These are phyloP conservation scores for Eupithecia exiguata DNA, from an alignment of 2,888 invertebrate genomes.

Conservation along the genomic window DNA sequence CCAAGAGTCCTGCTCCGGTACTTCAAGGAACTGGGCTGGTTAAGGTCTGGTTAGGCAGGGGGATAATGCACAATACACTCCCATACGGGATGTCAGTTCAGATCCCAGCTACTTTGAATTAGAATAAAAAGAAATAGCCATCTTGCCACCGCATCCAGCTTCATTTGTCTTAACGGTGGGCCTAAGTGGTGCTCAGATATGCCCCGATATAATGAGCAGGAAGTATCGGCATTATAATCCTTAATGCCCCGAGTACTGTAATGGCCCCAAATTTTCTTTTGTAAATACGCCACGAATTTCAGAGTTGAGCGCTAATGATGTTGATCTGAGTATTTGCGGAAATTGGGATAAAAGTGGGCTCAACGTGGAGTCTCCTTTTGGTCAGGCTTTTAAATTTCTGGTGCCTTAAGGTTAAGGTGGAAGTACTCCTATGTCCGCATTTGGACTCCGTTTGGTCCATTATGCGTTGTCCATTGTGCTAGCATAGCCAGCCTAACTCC, in stretches of 20 bases:
- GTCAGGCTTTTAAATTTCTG: not conserved
- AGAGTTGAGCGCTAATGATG: conserved; percentile 9
- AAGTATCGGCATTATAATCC: conserved; percentile 31
- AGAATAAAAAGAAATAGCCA: not conserved
- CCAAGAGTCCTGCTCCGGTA: no score
- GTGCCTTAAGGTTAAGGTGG: no score
- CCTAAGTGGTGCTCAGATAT: conserved; percentile 41
- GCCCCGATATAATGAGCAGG: conserved; percentile 35
- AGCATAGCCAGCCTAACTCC: no score
- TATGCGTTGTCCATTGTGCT: no score
- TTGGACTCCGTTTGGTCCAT: no score
- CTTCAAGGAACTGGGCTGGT: no score
- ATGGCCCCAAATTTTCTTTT: conserved; percentile 21
- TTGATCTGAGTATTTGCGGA: conserved; percentile 8
- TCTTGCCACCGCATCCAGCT: conserved; percentile 8
- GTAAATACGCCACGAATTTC: conserved; percentile 23
- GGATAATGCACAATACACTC: no score
- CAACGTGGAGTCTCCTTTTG: not conserved
- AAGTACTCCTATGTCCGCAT: no score
- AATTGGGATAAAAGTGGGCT: not conserved
- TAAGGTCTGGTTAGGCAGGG: no score
- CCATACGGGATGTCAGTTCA: no score
- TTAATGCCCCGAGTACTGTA: conserved; percentile 21
- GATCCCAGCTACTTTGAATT: no score
- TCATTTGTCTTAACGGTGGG: conserved; percentile 34